phyloP scores from a whole-genome alignment of 1,140 invertebrate species.

The Sinella curviseta region DNA sequence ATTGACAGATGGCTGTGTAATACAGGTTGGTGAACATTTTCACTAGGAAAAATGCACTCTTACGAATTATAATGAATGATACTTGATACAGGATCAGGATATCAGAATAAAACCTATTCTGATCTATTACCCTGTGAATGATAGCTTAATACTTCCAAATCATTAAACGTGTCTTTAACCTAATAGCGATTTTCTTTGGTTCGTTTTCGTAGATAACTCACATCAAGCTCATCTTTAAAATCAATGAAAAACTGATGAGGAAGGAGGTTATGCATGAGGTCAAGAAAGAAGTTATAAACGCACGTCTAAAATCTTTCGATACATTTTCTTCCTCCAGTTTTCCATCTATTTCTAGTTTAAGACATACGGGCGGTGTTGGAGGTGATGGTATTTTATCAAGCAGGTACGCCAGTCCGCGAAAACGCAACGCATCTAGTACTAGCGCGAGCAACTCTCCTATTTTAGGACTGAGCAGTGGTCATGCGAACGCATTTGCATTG shows the following conservation, averaged over 20 bases:
- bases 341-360: not conserved
- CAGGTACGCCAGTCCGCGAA: not conserved
- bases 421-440: not conserved
- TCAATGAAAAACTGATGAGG: constrained; percentile 35
- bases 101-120: too few relatives aligned
- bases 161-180: too few relatives aligned
- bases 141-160: too few relatives aligned
- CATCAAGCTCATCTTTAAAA: constrained; percentile 32
- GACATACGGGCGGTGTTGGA: not conserved
- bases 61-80: too few relatives aligned
- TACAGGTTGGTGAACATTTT: constrained; percentile 75
- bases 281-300: constrained; percentile 16
- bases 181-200: not conserved
- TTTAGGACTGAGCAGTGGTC: too few relatives aligned
- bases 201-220: constrained; percentile 29
- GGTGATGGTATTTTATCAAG: not conserved
- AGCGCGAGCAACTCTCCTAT: not conserved
- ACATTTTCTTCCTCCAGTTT: not conserved
- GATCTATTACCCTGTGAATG: too few relatives aligned
- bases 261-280: constrained; percentile 2
- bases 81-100: too few relatives aligned
- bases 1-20: constrained; percentile 88
- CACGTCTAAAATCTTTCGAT: not conserved
- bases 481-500: not conserved
- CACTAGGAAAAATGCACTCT: too few relatives aligned